Evolutionary conservation across 2,113 vertebrate species (phyloP).

Genomic region (Trichechus manatus): DNA sequence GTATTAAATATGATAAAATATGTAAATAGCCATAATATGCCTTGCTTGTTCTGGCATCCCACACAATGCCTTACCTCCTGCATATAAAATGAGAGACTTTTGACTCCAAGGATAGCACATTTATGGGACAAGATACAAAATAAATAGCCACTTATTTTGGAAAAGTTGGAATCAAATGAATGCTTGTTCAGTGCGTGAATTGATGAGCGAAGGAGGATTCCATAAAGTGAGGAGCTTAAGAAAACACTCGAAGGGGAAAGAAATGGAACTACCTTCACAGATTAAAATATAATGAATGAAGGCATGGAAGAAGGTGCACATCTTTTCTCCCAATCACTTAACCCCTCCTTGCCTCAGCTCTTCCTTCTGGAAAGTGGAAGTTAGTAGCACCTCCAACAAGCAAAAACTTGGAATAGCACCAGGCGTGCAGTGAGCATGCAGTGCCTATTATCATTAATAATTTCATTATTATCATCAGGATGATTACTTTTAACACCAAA

Average conservation of each 20-base stretch:
- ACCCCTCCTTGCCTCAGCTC: not conserved
- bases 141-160: not conserved
- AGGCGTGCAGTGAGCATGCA: not conserved
- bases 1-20: conserved; percentile 66
- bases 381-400: not conserved
- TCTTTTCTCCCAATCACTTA: not conserved
- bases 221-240: not conserved
- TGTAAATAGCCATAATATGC: conserved; percentile 61
- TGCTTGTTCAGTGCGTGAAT: not conserved
- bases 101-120: not conserved
- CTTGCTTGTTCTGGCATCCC: not conserved
- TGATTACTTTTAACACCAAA: not conserved
- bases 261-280: not conserved
- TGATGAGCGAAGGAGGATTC: not conserved
- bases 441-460: not conserved
- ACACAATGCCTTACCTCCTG: not conserved
- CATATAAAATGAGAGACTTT: not conserved
- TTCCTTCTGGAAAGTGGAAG: not conserved
- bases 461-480: not conserved
- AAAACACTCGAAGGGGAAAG: not conserved
- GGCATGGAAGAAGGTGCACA: not conserved
- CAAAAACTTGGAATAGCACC: not conserved
- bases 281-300: not conserved
- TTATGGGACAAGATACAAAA: not conserved
- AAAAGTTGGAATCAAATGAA: not conserved